Evolutionary conservation across 2,888 invertebrate species (phyloP).

Genomic region (Hermaeophaga mercurialis): DNA sequence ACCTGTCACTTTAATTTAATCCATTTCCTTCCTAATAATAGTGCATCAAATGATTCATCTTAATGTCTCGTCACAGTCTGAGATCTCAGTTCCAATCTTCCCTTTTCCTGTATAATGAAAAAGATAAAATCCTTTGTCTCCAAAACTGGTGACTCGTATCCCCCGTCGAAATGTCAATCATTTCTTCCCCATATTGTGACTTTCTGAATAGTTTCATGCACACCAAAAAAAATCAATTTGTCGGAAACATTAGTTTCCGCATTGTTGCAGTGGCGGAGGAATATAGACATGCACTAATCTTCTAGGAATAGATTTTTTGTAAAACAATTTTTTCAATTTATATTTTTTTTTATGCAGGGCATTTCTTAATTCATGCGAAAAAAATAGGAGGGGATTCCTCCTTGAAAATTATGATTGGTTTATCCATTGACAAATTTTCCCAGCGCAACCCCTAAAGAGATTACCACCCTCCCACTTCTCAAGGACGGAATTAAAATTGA

Average conservation of each 20-base stretch:
- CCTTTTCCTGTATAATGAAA: constrained; percentile 24
- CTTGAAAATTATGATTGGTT: too few species aligned
- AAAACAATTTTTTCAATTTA: too few species aligned
- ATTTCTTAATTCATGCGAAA: too few species aligned
- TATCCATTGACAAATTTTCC: too few species aligned
- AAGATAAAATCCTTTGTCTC: constrained; percentile 26
- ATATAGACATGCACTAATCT: too few species aligned
- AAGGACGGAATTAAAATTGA: too few species aligned
- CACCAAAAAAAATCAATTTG: constrained; percentile 19
- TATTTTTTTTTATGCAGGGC: too few species aligned
- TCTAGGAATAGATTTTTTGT: too few species aligned
- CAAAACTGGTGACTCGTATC: constrained; percentile 5
- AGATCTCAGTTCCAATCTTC: constrained; percentile 10
- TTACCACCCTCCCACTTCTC: too few species aligned
- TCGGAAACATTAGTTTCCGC: constrained; percentile 17
- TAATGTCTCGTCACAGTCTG: constrained; percentile 7
- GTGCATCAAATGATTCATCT: constrained; percentile 17
- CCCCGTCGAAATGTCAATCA: constrained; percentile 28
- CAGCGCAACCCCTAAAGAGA: too few species aligned
- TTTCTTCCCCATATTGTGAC: constrained; percentile 21
- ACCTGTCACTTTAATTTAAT: constrained; percentile 5
- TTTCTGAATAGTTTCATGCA: constrained; percentile 19
- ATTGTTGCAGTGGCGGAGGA: neutral
- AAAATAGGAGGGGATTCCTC: too few species aligned
- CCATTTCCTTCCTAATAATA: constrained; percentile 1